These are phyloP conservation scores for Dyspetes luteomarginatus DNA, from an alignment of 2,888 invertebrate genomes.

Conservation along the genomic window DNA sequence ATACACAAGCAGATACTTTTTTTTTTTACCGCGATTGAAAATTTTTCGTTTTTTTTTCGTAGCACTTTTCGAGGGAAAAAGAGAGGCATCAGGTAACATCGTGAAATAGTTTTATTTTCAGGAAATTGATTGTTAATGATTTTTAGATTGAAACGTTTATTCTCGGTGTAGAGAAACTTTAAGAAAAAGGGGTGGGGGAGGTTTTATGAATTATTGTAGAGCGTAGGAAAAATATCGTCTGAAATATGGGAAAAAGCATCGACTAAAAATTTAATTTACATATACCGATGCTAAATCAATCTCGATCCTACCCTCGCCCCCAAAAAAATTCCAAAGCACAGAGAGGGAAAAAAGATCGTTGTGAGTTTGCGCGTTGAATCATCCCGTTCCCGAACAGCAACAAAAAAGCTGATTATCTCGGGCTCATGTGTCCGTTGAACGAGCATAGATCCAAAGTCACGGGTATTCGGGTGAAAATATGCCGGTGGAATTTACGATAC, in stretches of 20 bases:
- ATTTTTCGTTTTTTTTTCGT: no score
- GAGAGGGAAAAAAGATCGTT: neutral
- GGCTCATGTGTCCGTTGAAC: conserved; percentile 6
- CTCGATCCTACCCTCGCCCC: neutral
- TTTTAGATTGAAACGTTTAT: no score
- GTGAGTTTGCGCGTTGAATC: conserved; percentile 16
- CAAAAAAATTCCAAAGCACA: neutral
- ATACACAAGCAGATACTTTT: no score
- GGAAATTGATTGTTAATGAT: neutral
- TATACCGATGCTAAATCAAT: conserved; percentile 1
- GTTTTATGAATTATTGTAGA: no score
- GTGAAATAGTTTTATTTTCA: no score
- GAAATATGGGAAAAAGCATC: no score
- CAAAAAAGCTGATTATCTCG: conserved; percentile 62
- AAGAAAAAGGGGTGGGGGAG: no score
- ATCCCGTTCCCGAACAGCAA: neutral
- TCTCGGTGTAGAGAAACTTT: no score
- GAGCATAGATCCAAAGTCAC: conserved; percentile 67
- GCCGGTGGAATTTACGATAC: conserved; percentile 78
- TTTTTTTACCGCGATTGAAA: no score
- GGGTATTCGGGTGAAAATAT: conserved; percentile 76
- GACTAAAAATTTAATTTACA: neutral
- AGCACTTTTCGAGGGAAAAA: no score
- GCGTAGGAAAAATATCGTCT: no score
- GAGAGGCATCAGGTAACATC: no score